These are phyloP conservation scores for Rhodeus uyekii DNA, from an alignment of 2,797 vertebrate genomes.

Conservation along the genomic window DNA sequence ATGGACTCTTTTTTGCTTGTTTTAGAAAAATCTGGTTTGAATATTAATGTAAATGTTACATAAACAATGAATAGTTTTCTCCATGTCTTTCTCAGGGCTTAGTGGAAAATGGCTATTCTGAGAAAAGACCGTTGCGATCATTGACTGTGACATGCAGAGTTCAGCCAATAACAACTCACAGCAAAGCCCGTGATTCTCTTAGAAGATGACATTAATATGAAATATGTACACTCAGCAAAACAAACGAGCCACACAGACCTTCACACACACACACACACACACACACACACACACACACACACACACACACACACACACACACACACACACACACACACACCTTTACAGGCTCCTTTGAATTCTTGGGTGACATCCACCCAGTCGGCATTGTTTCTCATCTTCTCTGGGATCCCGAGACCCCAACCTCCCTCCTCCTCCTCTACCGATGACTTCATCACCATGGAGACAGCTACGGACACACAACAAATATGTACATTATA, in stretches of 20 bases:
- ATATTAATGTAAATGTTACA: not conserved
- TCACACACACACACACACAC: no score
- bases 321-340: constrained; percentile 67
- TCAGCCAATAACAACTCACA: constrained; percentile 35
- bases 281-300: no score
- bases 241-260: no score
- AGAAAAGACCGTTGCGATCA: not conserved
- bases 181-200: no score
- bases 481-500: not conserved
- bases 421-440: constrained; percentile 96
- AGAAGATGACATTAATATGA: no score
- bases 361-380: constrained; percentile 97
- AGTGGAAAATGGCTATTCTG: constrained; percentile 45
- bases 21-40: not conserved
- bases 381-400: constrained; percentile 89
- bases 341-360: constrained; percentile 94
- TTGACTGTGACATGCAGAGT: constrained; percentile 2
- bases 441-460: constrained; percentile 95
- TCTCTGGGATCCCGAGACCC: constrained; percentile 91
- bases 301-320: no score
- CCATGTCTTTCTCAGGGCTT: constrained; percentile 2
- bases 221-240: no score
- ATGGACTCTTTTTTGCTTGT: not conserved
- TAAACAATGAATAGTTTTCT: not conserved
- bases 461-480: constrained; percentile 68